Conservation (phyloP, 2,113 vertebrate genomes). For the Ptyas mucosa region DNA sequence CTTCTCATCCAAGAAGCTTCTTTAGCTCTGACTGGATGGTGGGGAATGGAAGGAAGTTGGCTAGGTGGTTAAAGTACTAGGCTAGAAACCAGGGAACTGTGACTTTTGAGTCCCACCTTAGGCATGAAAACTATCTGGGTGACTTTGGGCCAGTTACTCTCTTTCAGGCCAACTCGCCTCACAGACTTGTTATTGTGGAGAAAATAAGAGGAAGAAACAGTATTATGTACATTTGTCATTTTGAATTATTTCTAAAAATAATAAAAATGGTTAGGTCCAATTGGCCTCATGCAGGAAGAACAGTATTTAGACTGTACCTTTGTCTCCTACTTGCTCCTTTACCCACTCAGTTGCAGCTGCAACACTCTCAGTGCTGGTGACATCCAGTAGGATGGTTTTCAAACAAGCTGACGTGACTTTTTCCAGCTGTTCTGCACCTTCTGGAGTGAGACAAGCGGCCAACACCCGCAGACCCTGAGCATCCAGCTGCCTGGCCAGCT, state of each 20-base stretch:
- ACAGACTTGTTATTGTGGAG: background rate
- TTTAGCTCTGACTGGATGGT: no score
- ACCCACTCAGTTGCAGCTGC: conserved; percentile 18
- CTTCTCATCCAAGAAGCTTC: no score
- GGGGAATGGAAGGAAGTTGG: background rate
- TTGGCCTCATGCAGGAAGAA: background rate
- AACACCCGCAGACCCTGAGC: background rate
- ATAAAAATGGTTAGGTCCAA: background rate
- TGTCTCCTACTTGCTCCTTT: background rate
- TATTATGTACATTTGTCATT: background rate
- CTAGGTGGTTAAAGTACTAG: background rate
- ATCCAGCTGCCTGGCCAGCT: background rate
- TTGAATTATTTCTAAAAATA: background rate
- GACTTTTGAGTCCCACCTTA: background rate
- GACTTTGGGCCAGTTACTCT: background rate
- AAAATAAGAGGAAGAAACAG: background rate
- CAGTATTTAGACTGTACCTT: background rate
- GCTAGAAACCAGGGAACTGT: background rate
- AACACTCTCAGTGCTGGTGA: conserved; percentile 3
- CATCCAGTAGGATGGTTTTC: background rate
- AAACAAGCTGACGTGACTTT: background rate
- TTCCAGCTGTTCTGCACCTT: background rate
- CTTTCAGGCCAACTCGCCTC: background rate
- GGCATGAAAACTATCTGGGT: background rate
- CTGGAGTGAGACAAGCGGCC: background rate